Evolutionary conservation across 2,888 invertebrate genomes (phyloP), one percentile per base, ranked within the genome.

Genomic region (Sesia apiformis): DNA sequence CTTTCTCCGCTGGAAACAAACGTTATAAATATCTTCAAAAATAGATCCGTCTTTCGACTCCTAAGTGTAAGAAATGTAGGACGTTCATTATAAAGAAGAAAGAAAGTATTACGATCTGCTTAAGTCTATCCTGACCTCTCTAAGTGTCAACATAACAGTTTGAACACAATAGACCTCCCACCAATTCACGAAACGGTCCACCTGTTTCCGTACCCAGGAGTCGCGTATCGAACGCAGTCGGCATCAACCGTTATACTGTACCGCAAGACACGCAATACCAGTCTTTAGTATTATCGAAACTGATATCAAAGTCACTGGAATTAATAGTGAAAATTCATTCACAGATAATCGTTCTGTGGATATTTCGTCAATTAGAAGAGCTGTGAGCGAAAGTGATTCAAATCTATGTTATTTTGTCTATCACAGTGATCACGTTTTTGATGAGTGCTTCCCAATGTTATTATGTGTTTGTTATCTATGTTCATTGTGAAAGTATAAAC

Each of bases 171-270:
- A 54, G 53, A 39, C 41, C 72, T 76, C 77, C 82, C 76, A 67
- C 80, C 78, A 76, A 74, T 76, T 69, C 69, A 65, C 72, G 8
- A 3, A 46, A 7, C 63, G 56, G 56, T 62, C 64, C 68, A 68
- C 62, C 66, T 59, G 66, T 58, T 63, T 61, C 64, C 65, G 62
- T 70, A 72, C 70, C 70, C 73, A 65, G 66, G 80, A 84, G 83
- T 84, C 64, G 61, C 63, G 62, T 57, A 60, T 60, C 59, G 65
- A 63, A 70, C 61, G 62, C 61, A 71, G 67, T 8, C 4, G 8
- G 8, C n/a, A 4, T 46, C 46, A 46, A 46, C 46, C 46, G 46
- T 46, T 46, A 46, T n/a, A n/a, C 23, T 8, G 46, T 3, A 5
- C 4, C 46, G 7, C 46, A 7, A 23, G n/a, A 46, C 46, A 46